These are phyloP conservation scores for Himalopsyche tibetana DNA, from an alignment of 2,888 invertebrate genomes.

Conservation along the genomic window DNA sequence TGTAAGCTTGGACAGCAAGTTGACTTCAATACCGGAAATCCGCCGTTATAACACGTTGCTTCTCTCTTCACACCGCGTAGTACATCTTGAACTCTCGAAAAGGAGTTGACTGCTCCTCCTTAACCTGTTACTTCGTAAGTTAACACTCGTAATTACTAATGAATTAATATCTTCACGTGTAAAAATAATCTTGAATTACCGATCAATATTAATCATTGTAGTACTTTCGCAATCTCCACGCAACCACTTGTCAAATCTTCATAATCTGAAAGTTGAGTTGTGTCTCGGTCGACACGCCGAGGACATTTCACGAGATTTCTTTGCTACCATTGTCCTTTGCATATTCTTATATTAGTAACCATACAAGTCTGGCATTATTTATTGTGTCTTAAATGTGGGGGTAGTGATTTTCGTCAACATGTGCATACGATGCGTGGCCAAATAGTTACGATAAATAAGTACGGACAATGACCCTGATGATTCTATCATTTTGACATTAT, in stretches of 20 bases:
- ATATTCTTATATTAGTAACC: background rate
- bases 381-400: background rate
- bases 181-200: background rate
- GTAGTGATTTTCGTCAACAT: conserved; percentile 7
- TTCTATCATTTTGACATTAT: conserved; percentile 47
- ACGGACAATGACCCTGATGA: conserved; percentile 62
- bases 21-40: conserved; percentile 73
- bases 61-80: conserved; percentile 74
- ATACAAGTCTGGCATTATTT: background rate
- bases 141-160: conserved; percentile 61
- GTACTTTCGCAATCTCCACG: background rate
- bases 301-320: background rate
- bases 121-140: conserved; percentile 79
- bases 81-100: conserved; percentile 76
- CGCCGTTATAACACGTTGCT: conserved; percentile 76
- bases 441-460: conserved; percentile 35
- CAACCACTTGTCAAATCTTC: background rate
- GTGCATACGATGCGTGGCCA: conserved; percentile 28
- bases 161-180: background rate
- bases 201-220: background rate
- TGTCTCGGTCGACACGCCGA: background rate
- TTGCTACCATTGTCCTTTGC: background rate
- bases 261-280: background rate
- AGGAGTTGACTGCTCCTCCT: conserved; percentile 79
- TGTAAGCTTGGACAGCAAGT: conserved; percentile 68